Percentiles rank a stretch among this genome's conserved stretches.
Conservation (phyloP, 2,113 vertebrate genomes). For the Todiramphus chloris region DNA sequence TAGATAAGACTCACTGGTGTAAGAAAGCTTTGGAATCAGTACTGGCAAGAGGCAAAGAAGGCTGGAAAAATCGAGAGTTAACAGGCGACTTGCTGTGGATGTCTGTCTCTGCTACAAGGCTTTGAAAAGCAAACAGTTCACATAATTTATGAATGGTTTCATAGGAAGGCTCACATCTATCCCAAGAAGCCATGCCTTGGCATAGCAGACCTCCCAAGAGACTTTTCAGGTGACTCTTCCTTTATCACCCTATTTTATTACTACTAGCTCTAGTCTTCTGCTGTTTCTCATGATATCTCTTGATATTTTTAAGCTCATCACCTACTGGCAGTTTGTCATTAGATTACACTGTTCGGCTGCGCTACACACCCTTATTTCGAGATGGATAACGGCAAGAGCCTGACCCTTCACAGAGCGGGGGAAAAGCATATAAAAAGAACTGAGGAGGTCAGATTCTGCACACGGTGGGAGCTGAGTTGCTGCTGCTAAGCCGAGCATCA, state of each 20-base stretch:
- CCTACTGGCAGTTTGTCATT: neutral
- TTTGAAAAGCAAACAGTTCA: slow-evolving; percentile 48
- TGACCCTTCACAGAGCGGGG: neutral
- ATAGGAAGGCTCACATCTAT: neutral
- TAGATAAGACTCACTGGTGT: neutral
- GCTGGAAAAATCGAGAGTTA: neutral
- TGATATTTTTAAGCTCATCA: neutral
- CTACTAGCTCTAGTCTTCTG: neutral
- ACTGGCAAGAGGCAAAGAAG: neutral
- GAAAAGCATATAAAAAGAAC: neutral
- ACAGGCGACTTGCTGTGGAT: neutral
- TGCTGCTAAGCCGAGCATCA: neutral
- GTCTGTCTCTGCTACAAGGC: neutral
- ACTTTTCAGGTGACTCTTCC: slow-evolving; percentile 29
- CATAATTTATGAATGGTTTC: slow-evolving; percentile 44
- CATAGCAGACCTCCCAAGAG: slow-evolving; percentile 33
- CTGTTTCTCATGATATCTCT: neutral
- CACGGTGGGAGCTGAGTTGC: neutral
- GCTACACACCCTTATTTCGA: neutral
- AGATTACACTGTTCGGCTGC: neutral
- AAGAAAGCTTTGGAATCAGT: neutral
- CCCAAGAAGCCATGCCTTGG: neutral
- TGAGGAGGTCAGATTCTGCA: neutral
- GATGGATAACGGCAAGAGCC: neutral
- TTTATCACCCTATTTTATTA: slow-evolving; percentile 14